These are phyloP conservation scores for Chalcis sispes DNA, from an alignment of 2,888 invertebrate genomes.

Conservation along the genomic window DNA sequence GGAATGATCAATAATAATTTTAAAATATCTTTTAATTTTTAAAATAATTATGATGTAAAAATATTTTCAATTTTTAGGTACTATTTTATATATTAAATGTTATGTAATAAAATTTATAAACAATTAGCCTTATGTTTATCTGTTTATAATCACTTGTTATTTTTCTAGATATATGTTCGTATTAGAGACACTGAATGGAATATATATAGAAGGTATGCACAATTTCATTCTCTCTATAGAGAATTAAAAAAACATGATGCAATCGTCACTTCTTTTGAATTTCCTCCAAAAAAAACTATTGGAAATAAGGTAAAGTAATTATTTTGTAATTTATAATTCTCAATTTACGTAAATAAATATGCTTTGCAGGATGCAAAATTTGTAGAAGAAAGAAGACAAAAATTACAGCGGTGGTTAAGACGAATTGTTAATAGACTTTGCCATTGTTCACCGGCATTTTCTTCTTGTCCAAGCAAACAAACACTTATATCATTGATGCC, in stretches of 20 bases:
- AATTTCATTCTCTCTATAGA: constrained; percentile 91
- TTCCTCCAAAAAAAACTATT: constrained; percentile 96
- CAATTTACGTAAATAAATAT: background rate
- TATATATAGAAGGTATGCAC: constrained; percentile 95
- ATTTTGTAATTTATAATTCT: constrained; percentile 12
- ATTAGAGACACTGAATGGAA: constrained; percentile 95
- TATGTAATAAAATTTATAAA: no score
- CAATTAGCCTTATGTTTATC: no score
- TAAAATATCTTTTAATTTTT: no score
- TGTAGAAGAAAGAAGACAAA: constrained; percentile 91
- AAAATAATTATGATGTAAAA: no score
- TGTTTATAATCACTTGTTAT: no score
- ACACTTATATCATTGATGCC: constrained; percentile 88
- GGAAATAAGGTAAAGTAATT: constrained; percentile 86
- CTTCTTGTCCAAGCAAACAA: constrained; percentile 85
- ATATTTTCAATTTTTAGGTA: background rate
- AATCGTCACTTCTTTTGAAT: constrained; percentile 88
- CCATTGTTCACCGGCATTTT: constrained; percentile 84
- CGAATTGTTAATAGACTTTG: constrained; percentile 86
- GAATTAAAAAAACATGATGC: constrained; percentile 90
- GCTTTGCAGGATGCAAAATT: constrained; percentile 84
- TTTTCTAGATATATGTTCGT: constrained; percentile 84
- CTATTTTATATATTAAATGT: background rate
- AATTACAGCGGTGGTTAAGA: constrained; percentile 91
- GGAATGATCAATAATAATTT: no score